phyloP scores from a whole-genome alignment of 2,797 vertebrate species.

The Tapirus indicus region DNA sequence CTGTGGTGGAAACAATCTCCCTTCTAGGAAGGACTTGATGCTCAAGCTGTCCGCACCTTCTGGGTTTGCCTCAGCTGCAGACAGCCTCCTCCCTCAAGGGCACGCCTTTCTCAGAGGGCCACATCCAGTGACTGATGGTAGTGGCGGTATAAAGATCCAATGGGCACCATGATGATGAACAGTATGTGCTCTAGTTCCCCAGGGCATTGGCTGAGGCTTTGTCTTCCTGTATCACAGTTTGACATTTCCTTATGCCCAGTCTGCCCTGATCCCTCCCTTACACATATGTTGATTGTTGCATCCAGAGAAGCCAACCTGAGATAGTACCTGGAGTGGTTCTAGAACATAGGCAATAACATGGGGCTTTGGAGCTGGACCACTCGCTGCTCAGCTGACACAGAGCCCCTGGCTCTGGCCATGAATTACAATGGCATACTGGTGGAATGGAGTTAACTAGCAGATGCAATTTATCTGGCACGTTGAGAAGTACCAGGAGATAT shows the following conservation, averaged over 20 bases:
- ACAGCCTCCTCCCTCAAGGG: background rate
- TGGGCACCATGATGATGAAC: background rate
- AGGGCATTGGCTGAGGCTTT: background rate
- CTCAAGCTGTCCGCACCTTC: background rate
- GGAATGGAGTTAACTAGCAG: background rate
- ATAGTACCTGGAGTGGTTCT: background rate
- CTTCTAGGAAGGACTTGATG: background rate
- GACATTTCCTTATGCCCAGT: background rate
- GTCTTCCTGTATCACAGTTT: background rate
- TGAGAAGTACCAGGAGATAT: background rate
- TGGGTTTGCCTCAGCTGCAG: background rate
- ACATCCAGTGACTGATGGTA: background rate
- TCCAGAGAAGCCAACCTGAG: background rate
- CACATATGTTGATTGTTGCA: background rate
- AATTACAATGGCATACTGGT: background rate
- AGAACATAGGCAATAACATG: background rate
- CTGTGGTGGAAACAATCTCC: background rate
- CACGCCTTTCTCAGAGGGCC: background rate
- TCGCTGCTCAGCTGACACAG: background rate
- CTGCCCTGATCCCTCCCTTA: background rate
- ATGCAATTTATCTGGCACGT: background rate
- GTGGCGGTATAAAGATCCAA: background rate
- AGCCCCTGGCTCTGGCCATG: background rate
- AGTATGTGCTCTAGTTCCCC: background rate
- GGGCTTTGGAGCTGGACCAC: background rate